Conservation (phyloP, 2,888 invertebrate genomes). For the Nowickia ferox region DNA sequence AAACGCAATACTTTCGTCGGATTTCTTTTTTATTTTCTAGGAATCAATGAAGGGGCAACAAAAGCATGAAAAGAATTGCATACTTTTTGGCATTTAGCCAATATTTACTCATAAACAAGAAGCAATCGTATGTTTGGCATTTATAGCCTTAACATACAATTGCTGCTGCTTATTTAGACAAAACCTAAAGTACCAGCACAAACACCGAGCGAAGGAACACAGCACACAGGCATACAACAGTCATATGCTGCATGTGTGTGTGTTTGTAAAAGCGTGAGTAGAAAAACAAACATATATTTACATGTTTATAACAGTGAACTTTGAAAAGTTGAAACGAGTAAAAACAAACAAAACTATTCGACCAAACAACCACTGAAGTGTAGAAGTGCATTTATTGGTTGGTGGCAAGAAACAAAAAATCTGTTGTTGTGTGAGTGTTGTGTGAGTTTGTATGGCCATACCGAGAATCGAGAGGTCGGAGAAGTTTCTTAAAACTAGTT, state of each 20-base stretch:
- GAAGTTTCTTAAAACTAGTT: not conserved
- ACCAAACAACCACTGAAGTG: slow-evolving; percentile 65
- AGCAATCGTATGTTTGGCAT: slow-evolving; percentile 70
- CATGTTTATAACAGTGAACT: slow-evolving; percentile 62
- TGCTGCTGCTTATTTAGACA: slow-evolving; percentile 64
- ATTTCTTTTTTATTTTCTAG: not conserved
- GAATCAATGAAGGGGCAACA: slow-evolving; percentile 55
- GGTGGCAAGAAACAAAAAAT: slow-evolving; percentile 27
- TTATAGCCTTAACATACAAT: slow-evolving; percentile 68
- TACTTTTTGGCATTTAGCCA: slow-evolving; percentile 70
- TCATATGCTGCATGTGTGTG: not conserved
- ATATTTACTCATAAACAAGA: slow-evolving; percentile 71
- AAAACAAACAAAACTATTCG: slow-evolving; percentile 59
- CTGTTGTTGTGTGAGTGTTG: not conserved
- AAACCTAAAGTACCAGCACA: slow-evolving; percentile 55
- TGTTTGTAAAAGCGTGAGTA: slow-evolving; percentile 10
- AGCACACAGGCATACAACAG: slow-evolving; percentile 1
- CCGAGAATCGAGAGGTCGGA: not conserved
- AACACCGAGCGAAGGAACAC: not conserved
- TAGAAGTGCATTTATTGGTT: slow-evolving; percentile 68
- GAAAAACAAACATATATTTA: slow-evolving; percentile 58
- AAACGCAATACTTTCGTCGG: slow-evolving; percentile 1
- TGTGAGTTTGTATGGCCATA: not conserved
- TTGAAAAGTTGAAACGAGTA: slow-evolving; percentile 34
- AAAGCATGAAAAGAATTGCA: slow-evolving; percentile 34